These are phyloP conservation scores for Neodiprion pinetum DNA, from an alignment of 1,140 invertebrate genomes.

Conservation along the genomic window DNA sequence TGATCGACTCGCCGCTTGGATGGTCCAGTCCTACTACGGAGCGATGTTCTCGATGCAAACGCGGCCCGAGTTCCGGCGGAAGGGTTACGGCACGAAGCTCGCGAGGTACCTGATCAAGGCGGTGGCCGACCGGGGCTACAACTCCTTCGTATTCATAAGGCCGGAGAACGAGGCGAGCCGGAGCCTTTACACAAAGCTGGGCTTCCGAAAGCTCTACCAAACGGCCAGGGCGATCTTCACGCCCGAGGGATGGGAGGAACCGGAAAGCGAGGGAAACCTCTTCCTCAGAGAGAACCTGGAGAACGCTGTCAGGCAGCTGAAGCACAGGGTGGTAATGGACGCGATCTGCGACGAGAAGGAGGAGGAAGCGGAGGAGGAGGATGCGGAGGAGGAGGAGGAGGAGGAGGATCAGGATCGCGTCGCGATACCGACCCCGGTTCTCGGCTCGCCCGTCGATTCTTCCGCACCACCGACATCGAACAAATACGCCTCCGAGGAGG, in stretches of 20 bases:
- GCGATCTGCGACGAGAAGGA: slow-evolving; percentile 28
- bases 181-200: slow-evolving; percentile 79
- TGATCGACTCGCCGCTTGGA: slow-evolving; percentile 79
- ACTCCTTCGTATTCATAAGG: slow-evolving; percentile 84
- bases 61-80: slow-evolving; percentile 77
- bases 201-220: slow-evolving; percentile 78
- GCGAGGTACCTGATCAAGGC: slow-evolving; percentile 69
- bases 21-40: slow-evolving; percentile 87
- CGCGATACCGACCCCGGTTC: neutral
- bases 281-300: slow-evolving; percentile 49
- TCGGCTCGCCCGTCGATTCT: neutral
- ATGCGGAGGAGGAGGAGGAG: slow-evolving; percentile 20
- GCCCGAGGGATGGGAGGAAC: slow-evolving; percentile 58
- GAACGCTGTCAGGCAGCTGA: slow-evolving; percentile 49
- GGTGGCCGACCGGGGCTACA: slow-evolving; percentile 77
- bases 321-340: slow-evolving; percentile 42
- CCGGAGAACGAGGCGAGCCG: slow-evolving; percentile 84
- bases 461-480: slow-evolving; percentile 30
- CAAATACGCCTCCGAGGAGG: slow-evolving; percentile 13
- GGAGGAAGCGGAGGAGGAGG: slow-evolving; percentile 23
- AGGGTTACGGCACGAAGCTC: slow-evolving; percentile 68
- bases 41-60: slow-evolving; percentile 93
- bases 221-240: slow-evolving; percentile 78
- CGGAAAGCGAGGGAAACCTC: slow-evolving; percentile 33
- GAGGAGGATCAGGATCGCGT: slow-evolving; percentile 28